Percentiles rank a stretch among this genome's conserved stretches.
phyloP scores from a whole-genome alignment of 92 coral and sea anemone genomes.

The Phenganax subtilis region DNA sequence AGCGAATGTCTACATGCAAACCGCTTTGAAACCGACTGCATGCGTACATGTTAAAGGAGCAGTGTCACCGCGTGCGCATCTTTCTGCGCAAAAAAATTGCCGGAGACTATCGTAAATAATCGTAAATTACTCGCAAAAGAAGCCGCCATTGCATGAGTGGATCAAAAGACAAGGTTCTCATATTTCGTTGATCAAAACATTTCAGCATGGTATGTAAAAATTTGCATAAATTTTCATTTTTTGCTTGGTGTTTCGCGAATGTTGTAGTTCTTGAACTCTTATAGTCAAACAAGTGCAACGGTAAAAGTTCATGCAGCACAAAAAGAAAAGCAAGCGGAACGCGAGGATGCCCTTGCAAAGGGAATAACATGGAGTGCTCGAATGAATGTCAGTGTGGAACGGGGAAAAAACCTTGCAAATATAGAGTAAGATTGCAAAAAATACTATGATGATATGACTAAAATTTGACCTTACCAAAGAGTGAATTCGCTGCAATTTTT shows the following conservation, averaged over 20 bases:
- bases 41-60: conserved; percentile 12
- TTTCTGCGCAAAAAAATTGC: background rate
- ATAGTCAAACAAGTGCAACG: conserved; percentile 1
- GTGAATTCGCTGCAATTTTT: background rate
- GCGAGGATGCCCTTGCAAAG: conserved; percentile 38
- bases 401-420: conserved; percentile 22
- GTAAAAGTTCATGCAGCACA: conserved; percentile 27
- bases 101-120: background rate
- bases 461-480: background rate
- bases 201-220: background rate
- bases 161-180: background rate
- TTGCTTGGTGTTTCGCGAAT: background rate
- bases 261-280: background rate
- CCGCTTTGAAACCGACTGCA: too few species aligned
- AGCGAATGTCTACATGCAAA: too few species aligned
- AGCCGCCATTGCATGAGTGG: background rate
- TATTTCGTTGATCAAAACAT: too few species aligned
- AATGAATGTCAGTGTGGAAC: conserved; percentile 26
- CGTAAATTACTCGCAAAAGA: background rate
- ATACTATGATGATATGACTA: background rate
- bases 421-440: conserved; percentile 13
- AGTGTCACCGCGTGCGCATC: background rate
- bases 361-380: conserved; percentile 5
- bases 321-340: conserved; percentile 26
- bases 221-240: background rate